Evolutionary conservation across 35 echinoderm and acorn worm genomes (phyloP), one percentile per base, ranked within the genome.

Genomic region (Lytechinus variegatus): DNA sequence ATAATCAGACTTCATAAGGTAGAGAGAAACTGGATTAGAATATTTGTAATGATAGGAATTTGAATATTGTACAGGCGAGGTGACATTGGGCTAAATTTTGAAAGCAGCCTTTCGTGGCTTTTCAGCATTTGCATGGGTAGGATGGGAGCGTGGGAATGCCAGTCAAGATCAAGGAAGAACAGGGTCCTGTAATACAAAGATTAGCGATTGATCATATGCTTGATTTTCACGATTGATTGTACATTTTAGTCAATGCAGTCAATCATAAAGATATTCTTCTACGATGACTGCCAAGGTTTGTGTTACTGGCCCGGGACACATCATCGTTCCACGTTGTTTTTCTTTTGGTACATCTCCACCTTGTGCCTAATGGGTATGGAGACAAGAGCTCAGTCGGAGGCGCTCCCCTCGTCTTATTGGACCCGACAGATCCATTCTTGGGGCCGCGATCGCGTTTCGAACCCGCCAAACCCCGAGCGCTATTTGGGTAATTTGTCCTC

Each of bases 361-460:
- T 54, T 90, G 88, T 4, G 28, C 88, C 28, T 90, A 90, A 90
- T 90, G 11, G 88, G 88, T 52, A 44, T 90, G 88, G 88, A 90
- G 88, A 90, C 88, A 90, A 90, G 88, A 21, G 52, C 88, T 29
- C 88, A 90, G 88, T 90, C 88, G 52, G 88, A 54, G 88, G 88
- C 16, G 28, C 88, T 27, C 52, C 29, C 16, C 7, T 54, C 88
- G 88, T 54, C 88, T 90, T 44, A 90, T 90, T 90, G 88, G 88
- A 90, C 88, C 52, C 88, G 88, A 90, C 88, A 90, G 88, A 24
- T 90, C 88, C 66, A 79, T 79, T 79, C 66, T 79, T 90, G 88
- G 88, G 88, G 52, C 88, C 52, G 88, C 88, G 29, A 90, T 79
- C 66, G 66, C 66, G 66, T 79, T 79, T 79, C 66, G 6, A 79